phyloP scores from a whole-genome alignment of 2,113 vertebrate species.

The Acrocephalus kingi region DNA sequence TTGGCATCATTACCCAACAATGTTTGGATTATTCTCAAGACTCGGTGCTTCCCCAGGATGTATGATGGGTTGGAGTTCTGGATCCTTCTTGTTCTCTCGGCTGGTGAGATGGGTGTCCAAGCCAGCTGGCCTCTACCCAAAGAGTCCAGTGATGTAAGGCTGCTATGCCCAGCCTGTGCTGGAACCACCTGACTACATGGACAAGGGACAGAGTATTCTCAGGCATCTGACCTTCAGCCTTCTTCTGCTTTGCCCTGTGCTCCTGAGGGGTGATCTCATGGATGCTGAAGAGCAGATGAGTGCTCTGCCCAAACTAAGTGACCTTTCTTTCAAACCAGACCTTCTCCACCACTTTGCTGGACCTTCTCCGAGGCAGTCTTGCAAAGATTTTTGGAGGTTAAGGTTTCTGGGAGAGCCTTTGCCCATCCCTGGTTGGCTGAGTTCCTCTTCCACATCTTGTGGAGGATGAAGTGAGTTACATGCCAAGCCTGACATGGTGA shows the following conservation, averaged over 20 bases:
- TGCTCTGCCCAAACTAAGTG: neutral
- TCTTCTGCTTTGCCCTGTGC: neutral
- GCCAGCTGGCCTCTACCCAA: neutral
- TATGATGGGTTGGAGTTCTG: neutral
- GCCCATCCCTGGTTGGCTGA: neutral
- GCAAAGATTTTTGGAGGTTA: neutral
- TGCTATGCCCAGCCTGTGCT: neutral
- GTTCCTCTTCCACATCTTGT: neutral
- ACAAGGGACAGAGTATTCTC: neutral
- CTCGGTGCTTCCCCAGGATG: neutral
- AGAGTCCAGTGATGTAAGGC: neutral
- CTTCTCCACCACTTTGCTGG: neutral
- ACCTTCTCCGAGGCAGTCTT: neutral
- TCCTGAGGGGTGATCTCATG: neutral
- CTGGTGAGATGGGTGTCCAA: neutral
- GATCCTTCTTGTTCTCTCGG: neutral
- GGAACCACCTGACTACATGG: neutral
- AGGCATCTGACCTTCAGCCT: neutral
- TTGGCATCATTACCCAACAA: neutral
- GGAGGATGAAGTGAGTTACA: neutral
- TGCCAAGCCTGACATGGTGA: conserved; percentile 1
- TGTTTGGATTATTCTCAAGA: neutral
- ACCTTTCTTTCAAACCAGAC: neutral
- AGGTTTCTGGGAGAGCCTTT: neutral
- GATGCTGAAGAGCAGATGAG: neutral